Evolutionary conservation across 2,113 vertebrate genomes (phyloP).

Genomic region (Sorex araneus): DNA sequence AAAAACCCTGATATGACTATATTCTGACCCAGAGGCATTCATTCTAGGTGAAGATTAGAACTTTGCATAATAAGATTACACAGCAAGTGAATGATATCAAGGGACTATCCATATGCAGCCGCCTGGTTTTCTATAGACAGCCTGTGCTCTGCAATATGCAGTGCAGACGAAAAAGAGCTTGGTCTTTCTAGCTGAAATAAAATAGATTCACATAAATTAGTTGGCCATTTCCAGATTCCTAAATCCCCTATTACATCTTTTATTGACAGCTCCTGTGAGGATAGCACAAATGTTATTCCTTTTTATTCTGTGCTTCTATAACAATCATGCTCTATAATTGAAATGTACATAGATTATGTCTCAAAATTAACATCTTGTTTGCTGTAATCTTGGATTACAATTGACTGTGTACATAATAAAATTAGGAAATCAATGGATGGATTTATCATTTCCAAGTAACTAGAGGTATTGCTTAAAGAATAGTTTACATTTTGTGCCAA

Average conservation of each 20-base stretch:
- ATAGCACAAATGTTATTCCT: slow-evolving; percentile 90
- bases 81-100: slow-evolving; percentile 99
- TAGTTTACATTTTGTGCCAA: slow-evolving; percentile 78
- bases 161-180: slow-evolving; percentile 89
- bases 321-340: slow-evolving; percentile 88
- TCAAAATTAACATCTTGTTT: slow-evolving; percentile 95
- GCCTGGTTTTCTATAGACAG: slow-evolving; percentile 96
- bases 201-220: slow-evolving; percentile 96
- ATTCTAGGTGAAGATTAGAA: slow-evolving; percentile 99
- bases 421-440: slow-evolving; percentile 90
- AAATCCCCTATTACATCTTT: slow-evolving; percentile 96
- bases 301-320: slow-evolving; percentile 88
- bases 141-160: slow-evolving; percentile 91
- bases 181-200: slow-evolving; percentile 93
- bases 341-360: slow-evolving; percentile 91
- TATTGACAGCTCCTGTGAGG: slow-evolving; percentile 92
- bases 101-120: slow-evolving; percentile 99
- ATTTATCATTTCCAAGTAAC: slow-evolving; percentile 87
- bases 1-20: slow-evolving; percentile 96
- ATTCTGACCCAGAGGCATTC: slow-evolving; percentile 96
- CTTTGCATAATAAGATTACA: slow-evolving; percentile 99
- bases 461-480: slow-evolving; percentile 79
- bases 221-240: slow-evolving; percentile 94
- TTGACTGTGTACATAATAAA: slow-evolving; percentile 92
- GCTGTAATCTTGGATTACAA: slow-evolving; percentile 97